These are phyloP conservation scores for Columba janthina DNA, from an alignment of 2,113 vertebrate species.

Conservation along the genomic window DNA sequence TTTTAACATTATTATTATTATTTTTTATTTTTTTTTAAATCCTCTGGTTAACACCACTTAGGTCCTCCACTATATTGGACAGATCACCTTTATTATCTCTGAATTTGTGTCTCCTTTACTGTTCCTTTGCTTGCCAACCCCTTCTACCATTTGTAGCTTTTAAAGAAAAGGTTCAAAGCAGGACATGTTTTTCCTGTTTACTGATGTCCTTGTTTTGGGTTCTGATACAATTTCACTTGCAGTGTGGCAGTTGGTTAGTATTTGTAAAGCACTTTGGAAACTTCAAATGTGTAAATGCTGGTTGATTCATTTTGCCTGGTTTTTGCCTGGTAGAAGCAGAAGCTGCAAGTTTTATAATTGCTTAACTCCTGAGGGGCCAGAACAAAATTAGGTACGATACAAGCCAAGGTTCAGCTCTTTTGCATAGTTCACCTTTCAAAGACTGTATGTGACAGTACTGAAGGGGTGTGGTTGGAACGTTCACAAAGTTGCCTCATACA, in stretches of 20 bases:
- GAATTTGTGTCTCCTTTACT: neutral
- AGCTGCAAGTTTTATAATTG: neutral
- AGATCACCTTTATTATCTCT: neutral
- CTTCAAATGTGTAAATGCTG: neutral
- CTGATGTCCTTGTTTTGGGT: neutral
- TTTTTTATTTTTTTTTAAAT: neutral
- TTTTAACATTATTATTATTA: neutral
- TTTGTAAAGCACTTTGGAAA: neutral
- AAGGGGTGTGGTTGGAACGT: neutral
- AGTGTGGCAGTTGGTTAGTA: neutral
- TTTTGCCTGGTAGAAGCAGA: neutral
- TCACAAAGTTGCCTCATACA: neutral
- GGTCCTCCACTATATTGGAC: neutral
- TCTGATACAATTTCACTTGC: neutral
- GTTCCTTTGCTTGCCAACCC: neutral
- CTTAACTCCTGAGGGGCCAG: neutral
- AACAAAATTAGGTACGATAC: neutral
- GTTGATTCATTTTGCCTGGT: neutral
- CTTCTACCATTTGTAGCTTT: neutral
- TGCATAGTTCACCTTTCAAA: neutral
- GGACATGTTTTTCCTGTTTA: neutral
- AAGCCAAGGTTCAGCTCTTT: neutral
- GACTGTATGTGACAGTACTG: neutral
- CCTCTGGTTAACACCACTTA: neutral
- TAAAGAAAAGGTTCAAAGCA: neutral